These are phyloP conservation scores for Conomelus anceps DNA, from an alignment of 2,888 invertebrate species.

Conservation along the genomic window DNA sequence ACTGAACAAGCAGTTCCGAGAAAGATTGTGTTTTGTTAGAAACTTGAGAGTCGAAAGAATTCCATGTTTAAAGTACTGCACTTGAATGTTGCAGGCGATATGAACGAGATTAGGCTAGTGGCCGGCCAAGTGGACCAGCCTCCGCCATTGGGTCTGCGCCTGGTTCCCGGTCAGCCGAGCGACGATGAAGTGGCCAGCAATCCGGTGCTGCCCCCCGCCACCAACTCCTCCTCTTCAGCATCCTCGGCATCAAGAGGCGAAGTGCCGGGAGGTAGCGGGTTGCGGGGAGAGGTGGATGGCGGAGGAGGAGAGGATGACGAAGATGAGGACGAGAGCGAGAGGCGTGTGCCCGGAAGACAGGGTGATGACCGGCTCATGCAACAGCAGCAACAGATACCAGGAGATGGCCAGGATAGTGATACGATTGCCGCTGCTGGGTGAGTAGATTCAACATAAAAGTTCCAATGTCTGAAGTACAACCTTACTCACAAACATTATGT, in stretches of 20 bases:
- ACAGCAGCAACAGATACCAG: background rate
- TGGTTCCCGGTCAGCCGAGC: slow-evolving; percentile 47
- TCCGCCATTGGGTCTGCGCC: slow-evolving; percentile 47
- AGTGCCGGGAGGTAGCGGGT: slow-evolving; percentile 21
- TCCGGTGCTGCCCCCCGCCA: background rate
- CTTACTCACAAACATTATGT: too few relatives aligned
- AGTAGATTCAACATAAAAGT: background rate
- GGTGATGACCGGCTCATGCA: too few relatives aligned
- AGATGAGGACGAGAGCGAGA: slow-evolving; percentile 43
- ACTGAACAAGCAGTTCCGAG: too few relatives aligned
- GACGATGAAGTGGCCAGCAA: slow-evolving; percentile 40
- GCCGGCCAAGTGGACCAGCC: slow-evolving; percentile 40
- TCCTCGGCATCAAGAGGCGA: background rate
- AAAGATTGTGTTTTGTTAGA: too few relatives aligned
- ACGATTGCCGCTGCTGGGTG: background rate
- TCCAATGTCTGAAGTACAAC: too few relatives aligned
- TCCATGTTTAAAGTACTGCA: too few relatives aligned
- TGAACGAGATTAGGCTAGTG: background rate
- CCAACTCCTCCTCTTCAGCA: background rate
- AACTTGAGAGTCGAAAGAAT: too few relatives aligned
- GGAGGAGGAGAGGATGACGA: slow-evolving; percentile 37
- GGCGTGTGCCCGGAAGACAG: slow-evolving; percentile 34
- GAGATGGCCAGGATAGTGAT: background rate
- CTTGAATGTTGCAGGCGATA: background rate
- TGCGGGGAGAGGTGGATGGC: slow-evolving; percentile 45